These are phyloP conservation scores for Sylvia borin DNA, from an alignment of 2,797 vertebrate species.

Conservation along the genomic window DNA sequence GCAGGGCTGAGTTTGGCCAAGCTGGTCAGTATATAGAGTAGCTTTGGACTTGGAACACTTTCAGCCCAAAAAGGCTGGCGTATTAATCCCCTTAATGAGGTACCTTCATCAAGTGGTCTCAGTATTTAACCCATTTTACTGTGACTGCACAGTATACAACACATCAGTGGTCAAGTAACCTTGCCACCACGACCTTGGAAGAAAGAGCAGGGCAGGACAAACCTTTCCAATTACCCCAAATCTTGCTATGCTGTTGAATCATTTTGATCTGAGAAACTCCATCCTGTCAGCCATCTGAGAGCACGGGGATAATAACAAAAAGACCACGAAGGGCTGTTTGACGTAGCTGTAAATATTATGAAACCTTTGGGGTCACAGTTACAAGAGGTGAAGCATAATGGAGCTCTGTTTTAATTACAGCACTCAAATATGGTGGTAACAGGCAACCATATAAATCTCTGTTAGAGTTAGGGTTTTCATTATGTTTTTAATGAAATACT, in stretches of 20 bases:
- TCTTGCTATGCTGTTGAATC: not conserved
- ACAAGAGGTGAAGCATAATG: not conserved
- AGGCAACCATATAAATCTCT: not conserved
- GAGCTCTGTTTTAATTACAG: not conserved
- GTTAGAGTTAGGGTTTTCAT: not conserved
- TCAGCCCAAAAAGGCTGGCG: not conserved
- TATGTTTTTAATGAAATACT: not conserved
- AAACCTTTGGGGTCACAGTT: not conserved
- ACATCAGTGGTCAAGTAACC: not conserved
- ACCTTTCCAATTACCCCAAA: not conserved
- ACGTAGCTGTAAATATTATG: not conserved
- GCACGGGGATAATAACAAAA: not conserved
- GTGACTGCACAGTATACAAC: not conserved
- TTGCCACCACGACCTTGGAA: not conserved
- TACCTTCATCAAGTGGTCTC: not conserved
- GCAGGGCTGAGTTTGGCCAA: not conserved
- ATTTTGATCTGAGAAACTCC: not conserved
- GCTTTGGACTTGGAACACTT: not conserved
- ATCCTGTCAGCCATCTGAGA: not conserved
- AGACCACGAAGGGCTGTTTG: not conserved
- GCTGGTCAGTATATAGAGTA: rapidly evolving
- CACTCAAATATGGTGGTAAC: not conserved
- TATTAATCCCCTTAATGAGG: not conserved
- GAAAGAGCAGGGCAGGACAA: not conserved
- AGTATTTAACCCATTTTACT: not conserved